Evolutionary conservation across 2,797 vertebrate genomes (phyloP), one percentile per base, ranked within the genome.

Genomic region (Telmatherina bonti): DNA sequence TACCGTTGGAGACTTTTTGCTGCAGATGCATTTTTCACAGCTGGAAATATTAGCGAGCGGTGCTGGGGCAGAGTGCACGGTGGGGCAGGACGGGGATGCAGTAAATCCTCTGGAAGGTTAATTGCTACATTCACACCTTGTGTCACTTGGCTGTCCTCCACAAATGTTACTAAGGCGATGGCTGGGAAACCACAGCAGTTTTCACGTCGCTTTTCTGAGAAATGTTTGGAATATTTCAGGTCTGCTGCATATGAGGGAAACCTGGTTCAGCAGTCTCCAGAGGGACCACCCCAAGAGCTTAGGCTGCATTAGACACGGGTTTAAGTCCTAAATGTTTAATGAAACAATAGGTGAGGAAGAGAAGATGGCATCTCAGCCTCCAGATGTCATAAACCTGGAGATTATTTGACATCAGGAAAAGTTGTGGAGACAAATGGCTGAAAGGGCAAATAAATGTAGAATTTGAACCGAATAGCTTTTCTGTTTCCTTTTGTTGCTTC

Each of bases 51-150:
- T 47, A 47, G 5, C 4, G 13, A 47, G 20, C 5, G 45, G 8
- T 47, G 45, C 45, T 1, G n/a, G 20, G 45, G n/a, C 22, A n/a
- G 20, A 22, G 45, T 9, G 45, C n/a, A 47, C 45, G 22, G 45
- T 10, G n/a, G 45, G 45, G 45, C 20, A 22, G 45, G 8, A 47
- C 20, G 1, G 9, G n/a, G n/a, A 47, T 47, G 45, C 45, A 47
- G 45, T 47, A 47, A 47, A 47, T 47, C 45, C n/a, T 47, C 45
- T 22, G 45, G 45, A 47, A 47, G 45, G 45, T 47, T 47, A 47
- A 47, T n/a, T 11, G 45, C n/a, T 47, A 47, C 45, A 47, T 22
- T 47, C 45, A 47, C 45, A 47, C 45, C 8, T 47, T 10, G 45
- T 47, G 45, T 22, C 20, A 11, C 45, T 47, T 47, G 45, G 20